These are phyloP conservation scores for Acrossocheilus fasciatus DNA, from an alignment of 2,797 vertebrate species.

Conservation along the genomic window DNA sequence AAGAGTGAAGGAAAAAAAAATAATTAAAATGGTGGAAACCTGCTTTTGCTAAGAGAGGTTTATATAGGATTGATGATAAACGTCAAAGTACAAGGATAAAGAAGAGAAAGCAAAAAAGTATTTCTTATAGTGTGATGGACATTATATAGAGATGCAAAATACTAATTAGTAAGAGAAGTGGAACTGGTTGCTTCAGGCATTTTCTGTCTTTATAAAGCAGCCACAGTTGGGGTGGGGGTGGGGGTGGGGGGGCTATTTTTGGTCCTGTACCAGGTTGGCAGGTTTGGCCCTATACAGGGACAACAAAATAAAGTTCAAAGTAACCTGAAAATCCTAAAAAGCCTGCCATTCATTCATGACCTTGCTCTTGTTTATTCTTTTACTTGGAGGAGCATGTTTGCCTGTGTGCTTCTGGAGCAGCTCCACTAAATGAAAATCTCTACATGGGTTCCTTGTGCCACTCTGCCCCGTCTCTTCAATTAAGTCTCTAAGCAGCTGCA, in stretches of 20 bases:
- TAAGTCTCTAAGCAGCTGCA: conserved; percentile 48
- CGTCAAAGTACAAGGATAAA: conserved; percentile 23
- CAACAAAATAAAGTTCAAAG: background rate
- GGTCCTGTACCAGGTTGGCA: background rate
- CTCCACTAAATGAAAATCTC: conserved; percentile 53
- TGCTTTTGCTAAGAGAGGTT: conserved; percentile 48
- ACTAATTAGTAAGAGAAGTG: background rate
- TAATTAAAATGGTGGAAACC: conserved; percentile 43
- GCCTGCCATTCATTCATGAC: conserved; percentile 7
- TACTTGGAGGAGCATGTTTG: conserved; percentile 12
- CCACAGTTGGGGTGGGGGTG: too few relatives aligned
- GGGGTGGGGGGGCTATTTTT: background rate
- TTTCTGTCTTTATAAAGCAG: background rate
- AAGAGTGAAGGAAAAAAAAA: conserved; percentile 36
- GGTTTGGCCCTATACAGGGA: background rate
- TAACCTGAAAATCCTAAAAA: conserved; percentile 16
- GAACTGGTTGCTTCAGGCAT: background rate
- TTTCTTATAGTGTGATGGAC: background rate
- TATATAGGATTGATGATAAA: conserved; percentile 25
- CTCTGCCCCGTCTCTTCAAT: conserved; percentile 38
- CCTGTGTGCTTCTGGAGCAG: conserved; percentile 21
- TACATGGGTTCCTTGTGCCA: conserved; percentile 49
- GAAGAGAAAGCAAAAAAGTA: background rate
- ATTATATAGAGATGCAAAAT: background rate
- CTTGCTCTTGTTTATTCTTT: conserved; percentile 29